Base-by-base conservation (phyloP, 2,113 vertebrate genomes). In the Taurulus bubalis region DNA sequence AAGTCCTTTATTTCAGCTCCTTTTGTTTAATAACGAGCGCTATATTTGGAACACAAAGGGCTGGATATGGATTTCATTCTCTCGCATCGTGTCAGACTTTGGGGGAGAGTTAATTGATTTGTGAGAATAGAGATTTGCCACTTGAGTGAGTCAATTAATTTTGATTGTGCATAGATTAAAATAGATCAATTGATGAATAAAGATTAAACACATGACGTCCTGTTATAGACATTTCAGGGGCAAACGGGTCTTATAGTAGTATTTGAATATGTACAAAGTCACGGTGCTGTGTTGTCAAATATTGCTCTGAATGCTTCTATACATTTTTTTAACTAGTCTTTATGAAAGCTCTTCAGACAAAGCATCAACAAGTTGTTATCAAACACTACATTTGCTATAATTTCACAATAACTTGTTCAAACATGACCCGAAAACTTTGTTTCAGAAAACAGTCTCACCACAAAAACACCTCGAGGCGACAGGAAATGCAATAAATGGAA, bases 401-500 rank as follows among this genome's bases (percentile, higher is more conserved):
- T 67, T 87, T 68, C 47, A 73, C 47, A 88, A 49, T 71, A 75
- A 60, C 32, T 36, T 63, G 12, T 69, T 38, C 69, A 75, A 85
- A 40, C 55, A 74, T 73, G 63, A 76, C 67, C 76, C 75, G n/a
- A 24, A 76, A 86, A 77, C 77, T 77, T 71, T 83, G 68, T 71
- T 80, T 76, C 10, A 58, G 40, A 58, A 53, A 74, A 47, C 45
- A 59, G 56, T 47, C 53, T 53, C 59, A n/a, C 62, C 59, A 40
- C 45, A 68, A 53, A 53, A 72, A 78, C 55, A 75, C 59, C 81
- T 65, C 1, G 4, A 76, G 85, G 86, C 63, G 1, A 87, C n/a
- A 65, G 62, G 53, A 79, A 85, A 87, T 71, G 66, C 38, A 87
- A 88, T 88, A 87, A 82, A 82, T 28, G 28, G 40, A 59, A 69